Base-by-base conservation (phyloP, 2,888 invertebrate genomes). In the Abscondita cerata region DNA sequence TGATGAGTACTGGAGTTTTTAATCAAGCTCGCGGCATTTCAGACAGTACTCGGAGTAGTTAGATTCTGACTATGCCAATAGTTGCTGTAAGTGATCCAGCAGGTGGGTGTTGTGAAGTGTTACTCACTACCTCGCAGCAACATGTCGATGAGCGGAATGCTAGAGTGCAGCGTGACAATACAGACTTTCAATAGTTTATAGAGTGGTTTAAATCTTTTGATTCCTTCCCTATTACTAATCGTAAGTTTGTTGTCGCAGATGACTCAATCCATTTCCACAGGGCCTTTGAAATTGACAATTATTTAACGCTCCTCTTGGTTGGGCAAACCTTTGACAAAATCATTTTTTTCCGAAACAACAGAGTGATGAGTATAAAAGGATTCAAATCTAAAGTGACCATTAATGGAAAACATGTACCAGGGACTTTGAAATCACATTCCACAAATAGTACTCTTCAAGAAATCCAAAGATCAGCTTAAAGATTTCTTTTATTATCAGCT, bases 271-370 rank as follows among this genome's bases (percentile, higher is more conserved):
- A 31, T 9, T 31, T 4, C 31, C 31, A 31, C 5, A 31, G 31
- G 9, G 31, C 15, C 2, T 15, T 41, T 41, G 41, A 41, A 15
- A 13, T 40, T 1, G n/a, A 6, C 11, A 4, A 46, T 46, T 2
- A 9, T 9, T 15, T 3, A 2, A 41, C 1, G 41, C 16, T 41
- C 9, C n/a, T 1, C n/a, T 11, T 46, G 18, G 8, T 18, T 44
- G 46, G 16, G 11, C 11, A 44, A 11, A 5, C n/a, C 19, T 11
- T 12, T 34, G 25, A 15, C 6, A 16, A n/a, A 19, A 6, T 20
- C n/a, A 59, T 12, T 3, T 34, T 11, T 46, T 19, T 44, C 44
- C 91, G 83, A 54, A 93, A 79, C n/a, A n/a, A n/a, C n/a, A n/a
- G n/a, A n/a, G n/a, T n/a, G n/a, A n/a, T n/a, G n/a, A n/a, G n/a